These are phyloP conservation scores for Zapus hudsonius DNA, from an alignment of 2,113 vertebrate species.

Conservation along the genomic window DNA sequence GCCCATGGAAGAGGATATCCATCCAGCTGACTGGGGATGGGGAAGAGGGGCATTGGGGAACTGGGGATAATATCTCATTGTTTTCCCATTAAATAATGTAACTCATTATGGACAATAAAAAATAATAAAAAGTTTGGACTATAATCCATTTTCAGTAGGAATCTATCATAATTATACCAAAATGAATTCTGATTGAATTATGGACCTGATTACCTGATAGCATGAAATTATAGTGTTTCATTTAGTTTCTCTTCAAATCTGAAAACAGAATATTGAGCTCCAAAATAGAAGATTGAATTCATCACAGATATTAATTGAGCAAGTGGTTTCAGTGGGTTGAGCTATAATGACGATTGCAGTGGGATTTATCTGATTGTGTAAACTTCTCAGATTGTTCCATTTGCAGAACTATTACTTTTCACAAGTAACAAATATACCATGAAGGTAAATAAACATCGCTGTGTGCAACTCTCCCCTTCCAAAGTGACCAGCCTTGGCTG, in stretches of 20 bases:
- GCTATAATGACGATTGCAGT: too few relatives aligned
- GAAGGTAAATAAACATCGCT: background rate
- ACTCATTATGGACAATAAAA: too few relatives aligned
- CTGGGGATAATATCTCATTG: too few relatives aligned
- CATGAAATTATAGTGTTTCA: background rate
- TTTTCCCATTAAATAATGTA: too few relatives aligned
- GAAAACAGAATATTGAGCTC: background rate
- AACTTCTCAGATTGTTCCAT: too few relatives aligned
- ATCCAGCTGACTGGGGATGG: too few relatives aligned
- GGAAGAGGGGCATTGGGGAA: too few relatives aligned
- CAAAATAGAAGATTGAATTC: background rate
- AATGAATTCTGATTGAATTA: background rate
- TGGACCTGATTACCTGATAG: background rate
- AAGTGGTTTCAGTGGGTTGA: background rate
- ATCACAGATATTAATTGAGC: too few relatives aligned
- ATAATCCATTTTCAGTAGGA: background rate
- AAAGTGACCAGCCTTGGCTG: background rate
- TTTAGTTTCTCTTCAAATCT: background rate
- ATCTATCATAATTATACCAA: background rate
- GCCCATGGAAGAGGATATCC: too few relatives aligned
- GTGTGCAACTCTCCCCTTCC: background rate
- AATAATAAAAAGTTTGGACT: too few relatives aligned
- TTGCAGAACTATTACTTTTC: background rate
- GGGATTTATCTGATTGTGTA: too few relatives aligned
- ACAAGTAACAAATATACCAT: background rate